A percentile compares a stretch with the other conserved stretches of the same genome.
These are phyloP conservation scores for Drosophila recens DNA, from an alignment of 2,888 invertebrate genomes.

Conservation along the genomic window DNA sequence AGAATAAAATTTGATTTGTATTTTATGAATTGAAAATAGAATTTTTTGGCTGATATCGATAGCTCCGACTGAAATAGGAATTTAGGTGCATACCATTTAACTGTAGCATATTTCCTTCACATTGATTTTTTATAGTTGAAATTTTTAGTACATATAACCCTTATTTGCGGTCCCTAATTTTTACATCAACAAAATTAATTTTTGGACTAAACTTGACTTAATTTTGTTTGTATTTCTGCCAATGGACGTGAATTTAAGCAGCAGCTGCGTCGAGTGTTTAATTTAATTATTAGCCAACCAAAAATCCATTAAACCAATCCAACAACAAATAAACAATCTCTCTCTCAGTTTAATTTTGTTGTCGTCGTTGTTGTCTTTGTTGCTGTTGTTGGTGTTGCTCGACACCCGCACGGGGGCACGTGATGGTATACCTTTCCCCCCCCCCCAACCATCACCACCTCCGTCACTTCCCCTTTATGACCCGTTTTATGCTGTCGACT, in stretches of 20 bases:
- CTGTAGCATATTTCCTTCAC: too few species aligned
- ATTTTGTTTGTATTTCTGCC: neutral
- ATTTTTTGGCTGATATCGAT: too few species aligned
- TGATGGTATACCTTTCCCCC: slow-evolving; percentile 5
- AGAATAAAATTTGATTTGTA: too few species aligned
- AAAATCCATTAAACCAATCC: slow-evolving; percentile 23
- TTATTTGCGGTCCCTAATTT: too few species aligned
- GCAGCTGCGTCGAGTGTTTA: slow-evolving; percentile 8
- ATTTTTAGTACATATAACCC: too few species aligned
- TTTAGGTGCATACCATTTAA: too few species aligned
- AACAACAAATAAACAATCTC: slow-evolving; percentile 20
- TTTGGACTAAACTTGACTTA: neutral
- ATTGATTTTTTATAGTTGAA: too few species aligned
- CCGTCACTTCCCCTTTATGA: too few species aligned
- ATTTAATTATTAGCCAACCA: slow-evolving; percentile 36
- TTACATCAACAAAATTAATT: neutral
- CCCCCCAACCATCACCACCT: neutral
- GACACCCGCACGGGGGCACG: slow-evolving; percentile 16
- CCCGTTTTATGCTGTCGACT: neutral
- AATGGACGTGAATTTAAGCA: neutral
- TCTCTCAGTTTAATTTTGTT: neutral
- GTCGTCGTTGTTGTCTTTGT: neutral
- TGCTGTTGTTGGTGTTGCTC: neutral
- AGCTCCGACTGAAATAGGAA: too few species aligned
- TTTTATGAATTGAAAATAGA: too few species aligned